Evolutionary conservation across 2,797 vertebrate species (phyloP).

Genomic region (Thalassophryne amazonica): DNA sequence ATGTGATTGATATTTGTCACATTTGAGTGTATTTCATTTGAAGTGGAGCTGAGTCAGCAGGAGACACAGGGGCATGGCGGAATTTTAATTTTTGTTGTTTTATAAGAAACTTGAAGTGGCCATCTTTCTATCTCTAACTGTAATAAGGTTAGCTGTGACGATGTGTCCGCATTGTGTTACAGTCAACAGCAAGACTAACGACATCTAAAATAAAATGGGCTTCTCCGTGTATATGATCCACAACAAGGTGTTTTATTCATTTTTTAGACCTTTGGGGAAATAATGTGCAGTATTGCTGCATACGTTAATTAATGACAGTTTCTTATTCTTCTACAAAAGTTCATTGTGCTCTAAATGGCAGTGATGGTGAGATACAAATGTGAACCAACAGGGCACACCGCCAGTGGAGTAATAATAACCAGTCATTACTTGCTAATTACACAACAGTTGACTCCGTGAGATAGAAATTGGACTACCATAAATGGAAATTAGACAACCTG

Average conservation of each 20-base stretch:
- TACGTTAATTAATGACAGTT: background rate
- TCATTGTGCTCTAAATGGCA: background rate
- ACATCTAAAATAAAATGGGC: conserved; percentile 17
- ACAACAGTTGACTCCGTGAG: no score
- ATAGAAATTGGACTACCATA: no score
- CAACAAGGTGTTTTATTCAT: background rate
- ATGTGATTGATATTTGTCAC: no score
- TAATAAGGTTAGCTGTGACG: conserved; percentile 41
- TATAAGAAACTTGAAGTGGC: conserved; percentile 20
- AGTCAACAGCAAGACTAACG: conserved; percentile 1
- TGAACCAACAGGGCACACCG: no score
- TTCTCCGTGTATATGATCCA: no score
- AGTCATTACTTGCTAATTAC: no score
- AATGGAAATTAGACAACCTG: no score
- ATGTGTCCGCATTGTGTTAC: conserved; percentile 11
- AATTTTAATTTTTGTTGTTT: conserved; percentile 51
- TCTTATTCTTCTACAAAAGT: background rate
- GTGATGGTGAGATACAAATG: no score
- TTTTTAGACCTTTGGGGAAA: background rate
- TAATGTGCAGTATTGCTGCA: background rate
- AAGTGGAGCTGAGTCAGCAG: conserved; percentile 31
- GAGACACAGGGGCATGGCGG: conserved; percentile 16
- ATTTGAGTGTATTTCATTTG: conserved; percentile 25
- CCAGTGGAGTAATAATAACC: no score
- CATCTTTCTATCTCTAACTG: conserved; percentile 10